Evolutionary conservation across 1,140 invertebrate species (phyloP), one percentile per base, ranked within the genome.

Genomic region (Conopomorpha cramerella): DNA sequence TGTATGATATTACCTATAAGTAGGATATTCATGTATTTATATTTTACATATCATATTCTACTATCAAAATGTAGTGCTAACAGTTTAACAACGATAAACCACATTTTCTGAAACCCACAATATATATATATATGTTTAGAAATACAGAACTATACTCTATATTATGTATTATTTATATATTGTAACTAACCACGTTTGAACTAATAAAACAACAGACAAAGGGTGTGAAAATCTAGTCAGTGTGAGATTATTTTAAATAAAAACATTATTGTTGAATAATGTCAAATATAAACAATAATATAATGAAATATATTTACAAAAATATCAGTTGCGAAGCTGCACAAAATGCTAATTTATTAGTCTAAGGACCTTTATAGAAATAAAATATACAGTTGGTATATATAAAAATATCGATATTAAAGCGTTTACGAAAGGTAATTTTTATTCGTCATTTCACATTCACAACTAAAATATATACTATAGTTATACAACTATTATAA

Each of bases 161-260:
- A n/a, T n/a, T n/a, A n/a, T 16, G n/a, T 19, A 10, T 16, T 10
- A 23, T 14, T 19, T 10, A 17, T 23, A 15, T 28, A 25, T 35
- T 15, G 2, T 16, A 35, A 11, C 13, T 27, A 26, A 25, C 34
- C 15, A 27, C 12, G 15, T 16, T n/a, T 28, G 25, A 29, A 30
- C 17, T 37, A 12, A 30, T 37, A 37, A 16, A 37, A 30, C 53
- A 56, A 52, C 65, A 61, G 68, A 70, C 63, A 60, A 64, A 48
- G 65, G 68, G 68, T 71, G 68, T 71, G 68, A 56, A 55, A 68
- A 52, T 71, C 70, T 74, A 74, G 70, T 74, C 70, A 74, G 70
- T 67, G 66, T 74, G 70, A 60, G 66, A 54, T 63, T 62, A 59
- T 59, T 41, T 55, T 63, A 60, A 30, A 7, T 7, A 11, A 11